phyloP scores from a whole-genome alignment of 2,888 invertebrate species.

The Ditylenchus weischeri region DNA sequence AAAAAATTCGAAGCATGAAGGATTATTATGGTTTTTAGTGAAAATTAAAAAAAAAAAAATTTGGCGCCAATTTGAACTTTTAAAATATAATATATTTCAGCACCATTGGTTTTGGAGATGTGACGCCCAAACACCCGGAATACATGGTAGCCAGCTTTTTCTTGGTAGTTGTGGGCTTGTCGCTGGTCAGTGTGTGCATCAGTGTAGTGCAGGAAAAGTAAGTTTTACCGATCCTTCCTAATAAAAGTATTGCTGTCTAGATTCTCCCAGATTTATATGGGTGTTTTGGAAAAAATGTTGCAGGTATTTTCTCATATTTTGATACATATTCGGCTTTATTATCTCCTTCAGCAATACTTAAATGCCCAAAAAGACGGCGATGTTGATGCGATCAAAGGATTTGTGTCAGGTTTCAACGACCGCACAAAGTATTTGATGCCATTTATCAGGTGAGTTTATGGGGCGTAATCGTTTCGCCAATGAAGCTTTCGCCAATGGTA shows the following conservation, averaged over 20 bases:
- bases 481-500: too few species aligned
- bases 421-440: conserved; percentile 55
- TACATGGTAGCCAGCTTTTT: conserved; percentile 61
- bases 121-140: conserved; percentile 61
- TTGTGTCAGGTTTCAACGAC: conserved; percentile 53
- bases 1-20: too few species aligned
- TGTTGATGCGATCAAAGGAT: conserved; percentile 46
- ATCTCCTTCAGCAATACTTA: conserved; percentile 42
- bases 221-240: conserved; percentile 11
- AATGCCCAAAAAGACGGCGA: conserved; percentile 50
- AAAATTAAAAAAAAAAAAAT: too few species aligned
- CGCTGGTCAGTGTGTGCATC: conserved; percentile 56
- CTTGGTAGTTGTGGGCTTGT: conserved; percentile 50
- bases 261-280: conserved; percentile 46
- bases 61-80: too few species aligned
- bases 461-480: too few species aligned
- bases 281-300: conserved; percentile 46
- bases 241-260: too few species aligned
- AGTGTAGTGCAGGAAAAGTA: conserved; percentile 54
- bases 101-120: conserved; percentile 61
- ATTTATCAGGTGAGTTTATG: conserved; percentile 37
- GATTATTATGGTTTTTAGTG: too few species aligned
- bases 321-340: conserved; percentile 1
- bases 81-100: neutral
- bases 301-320: conserved; percentile 33